Base-by-base conservation (phyloP, 2,113 vertebrate species). In the Fulica atra region DNA sequence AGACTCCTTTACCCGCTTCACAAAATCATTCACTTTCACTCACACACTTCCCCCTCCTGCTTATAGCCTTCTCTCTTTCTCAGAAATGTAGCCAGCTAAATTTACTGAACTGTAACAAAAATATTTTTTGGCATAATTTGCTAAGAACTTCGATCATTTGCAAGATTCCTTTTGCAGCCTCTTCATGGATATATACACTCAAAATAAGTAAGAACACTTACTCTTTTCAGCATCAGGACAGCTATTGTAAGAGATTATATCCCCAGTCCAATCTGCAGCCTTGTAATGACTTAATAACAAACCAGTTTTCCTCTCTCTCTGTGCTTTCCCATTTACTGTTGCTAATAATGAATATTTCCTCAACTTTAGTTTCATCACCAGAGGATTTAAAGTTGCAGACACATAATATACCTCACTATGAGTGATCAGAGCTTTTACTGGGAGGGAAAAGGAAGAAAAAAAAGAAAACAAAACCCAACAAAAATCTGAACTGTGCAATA, bases 1-100 rank as follows among this genome's bases (percentile, higher is more conserved):
- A 86, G 53, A 76, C 72, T 85, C 91, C 85, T 96, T 94, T 87
- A 90, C 65, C 60, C 5, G 31, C 69, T 93, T 79, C 81, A 93
- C 83, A 92, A 64, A 95, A 93, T 38, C 64, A 72, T 61, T 87
- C 10, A 5, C 28, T 33, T 11, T 9, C 11, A 17, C 12, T 74
- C 35, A 57, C 28, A 57, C 13, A 50, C n/a, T 74, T 42, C 7
- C 29, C 13, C 10, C 23, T 81, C 36, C 51, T 80, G 28, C n/a
- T 72, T 70, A 57, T 9, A 69, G 44, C 25, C 21, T 77, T 72
- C 19, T 7, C 18, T 46, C 13, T 35, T 76, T 83, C 42, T 74
- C 59, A 86, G 42, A 81, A 56, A 51, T 56, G 19, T 35, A 69
- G 24, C 18, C 63, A 66, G 38, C 53, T 71, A 17, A 84, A 86